Percentiles rank a stretch among this genome's conserved stretches.
phyloP scores from a whole-genome alignment of 2,113 vertebrate species.

The Trogon surrucura region DNA sequence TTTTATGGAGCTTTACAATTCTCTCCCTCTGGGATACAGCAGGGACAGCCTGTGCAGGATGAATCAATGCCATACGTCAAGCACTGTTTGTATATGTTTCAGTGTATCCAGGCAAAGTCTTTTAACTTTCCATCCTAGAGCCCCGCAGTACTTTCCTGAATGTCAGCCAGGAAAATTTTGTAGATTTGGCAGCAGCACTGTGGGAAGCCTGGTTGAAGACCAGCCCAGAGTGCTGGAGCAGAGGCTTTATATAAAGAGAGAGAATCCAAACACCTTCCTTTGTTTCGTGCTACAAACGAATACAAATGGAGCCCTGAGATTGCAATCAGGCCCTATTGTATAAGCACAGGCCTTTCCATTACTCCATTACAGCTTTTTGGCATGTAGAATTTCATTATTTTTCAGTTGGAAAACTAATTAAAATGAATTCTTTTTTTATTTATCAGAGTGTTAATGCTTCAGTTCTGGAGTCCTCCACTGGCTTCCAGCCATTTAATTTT shows the following conservation, averaged over 20 bases:
- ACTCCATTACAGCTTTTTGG: conserved; percentile 71
- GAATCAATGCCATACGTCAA: conserved; percentile 75
- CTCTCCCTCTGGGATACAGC: conserved; percentile 52
- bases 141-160: conserved; percentile 97
- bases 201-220: conserved; percentile 87
- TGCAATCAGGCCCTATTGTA: conserved; percentile 77
- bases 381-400: conserved; percentile 72
- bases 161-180: conserved; percentile 94
- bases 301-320: conserved; percentile 76
- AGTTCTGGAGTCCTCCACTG: conserved; percentile 66
- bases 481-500: conserved; percentile 72
- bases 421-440: conserved; percentile 76
- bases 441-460: conserved; percentile 76
- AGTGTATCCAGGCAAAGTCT: conserved; percentile 92
- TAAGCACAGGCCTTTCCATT: conserved; percentile 77
- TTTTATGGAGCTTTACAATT: conserved; percentile 49
- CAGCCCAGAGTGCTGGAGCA: conserved; percentile 75
- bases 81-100: conserved; percentile 87
- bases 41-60: conserved; percentile 71
- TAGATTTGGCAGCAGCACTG: conserved; percentile 87
- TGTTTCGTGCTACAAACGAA: conserved; percentile 71
- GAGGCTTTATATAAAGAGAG: conserved; percentile 81
- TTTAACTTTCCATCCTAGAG: conserved; percentile 93
- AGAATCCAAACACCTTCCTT: conserved; percentile 79
- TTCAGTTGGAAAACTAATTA: conserved; percentile 85